Evolutionary conservation across 2,888 invertebrate genomes (phyloP).

Genomic region (Yponomeuta plumbellus): DNA sequence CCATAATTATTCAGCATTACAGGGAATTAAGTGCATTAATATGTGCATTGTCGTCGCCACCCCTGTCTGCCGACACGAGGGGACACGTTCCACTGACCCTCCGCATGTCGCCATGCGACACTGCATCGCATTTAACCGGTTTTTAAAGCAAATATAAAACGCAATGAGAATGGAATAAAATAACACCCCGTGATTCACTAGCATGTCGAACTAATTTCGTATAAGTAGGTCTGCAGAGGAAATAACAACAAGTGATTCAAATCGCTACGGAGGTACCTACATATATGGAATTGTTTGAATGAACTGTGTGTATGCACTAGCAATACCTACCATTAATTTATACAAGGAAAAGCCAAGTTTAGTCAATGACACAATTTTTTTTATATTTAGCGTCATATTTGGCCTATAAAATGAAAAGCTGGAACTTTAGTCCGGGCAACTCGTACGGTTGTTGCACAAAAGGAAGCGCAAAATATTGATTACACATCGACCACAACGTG

Average conservation of each 20-base stretch:
- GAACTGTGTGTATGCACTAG: neutral
- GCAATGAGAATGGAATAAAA: neutral
- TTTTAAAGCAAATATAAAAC: neutral
- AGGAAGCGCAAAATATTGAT: constrained; percentile 60
- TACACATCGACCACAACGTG: constrained; percentile 28
- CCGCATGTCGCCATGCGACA: neutral
- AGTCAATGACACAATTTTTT: too few relatives aligned
- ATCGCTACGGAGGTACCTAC: neutral
- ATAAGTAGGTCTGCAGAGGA: neutral
- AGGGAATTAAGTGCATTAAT: constrained; percentile 43
- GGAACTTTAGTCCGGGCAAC: neutral
- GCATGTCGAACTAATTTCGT: neutral
- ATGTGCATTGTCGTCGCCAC: constrained; percentile 31
- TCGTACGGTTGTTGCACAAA: constrained; percentile 21
- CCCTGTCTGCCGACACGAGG: constrained; percentile 14
- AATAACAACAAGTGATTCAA: neutral
- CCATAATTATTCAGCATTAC: constrained; percentile 61
- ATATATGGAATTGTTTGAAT: neutral
- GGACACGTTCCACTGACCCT: constrained; percentile 14
- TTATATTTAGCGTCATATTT: neutral
- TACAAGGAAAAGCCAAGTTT: neutral
- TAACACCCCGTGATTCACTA: neutral
- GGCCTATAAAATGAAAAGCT: neutral
- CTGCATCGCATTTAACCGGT: constrained; percentile 10
- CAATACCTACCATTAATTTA: neutral